Evolutionary conservation across 1,140 invertebrate genomes (phyloP).

Genomic region (Drosophila mayri): DNA sequence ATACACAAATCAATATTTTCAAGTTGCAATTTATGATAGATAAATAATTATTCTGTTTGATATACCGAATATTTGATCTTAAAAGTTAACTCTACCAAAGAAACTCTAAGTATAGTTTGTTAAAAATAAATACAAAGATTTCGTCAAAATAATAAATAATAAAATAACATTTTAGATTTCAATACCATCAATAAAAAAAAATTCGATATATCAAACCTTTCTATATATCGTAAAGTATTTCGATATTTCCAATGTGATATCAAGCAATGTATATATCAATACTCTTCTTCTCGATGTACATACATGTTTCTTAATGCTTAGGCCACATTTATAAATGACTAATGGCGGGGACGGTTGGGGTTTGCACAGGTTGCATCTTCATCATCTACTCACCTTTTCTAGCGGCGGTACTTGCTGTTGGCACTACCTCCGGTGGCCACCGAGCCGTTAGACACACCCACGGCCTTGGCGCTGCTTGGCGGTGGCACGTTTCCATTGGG

Average conservation of each 20-base stretch:
- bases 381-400: slow-evolving; percentile 55
- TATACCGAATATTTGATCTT: neutral
- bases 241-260: neutral
- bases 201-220: neutral
- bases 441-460: slow-evolving; percentile 63
- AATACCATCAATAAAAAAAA: neutral
- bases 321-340: slow-evolving; percentile 38
- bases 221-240: neutral
- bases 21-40: neutral
- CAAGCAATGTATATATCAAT: neutral
- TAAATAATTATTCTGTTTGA: neutral
- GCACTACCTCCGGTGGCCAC: slow-evolving; percentile 68
- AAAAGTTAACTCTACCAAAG: neutral
- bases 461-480: slow-evolving; percentile 20
- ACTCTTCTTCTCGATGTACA: neutral
- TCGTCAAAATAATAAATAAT: too few species aligned
- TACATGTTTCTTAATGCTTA: slow-evolving; percentile 10
- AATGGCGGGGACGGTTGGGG: slow-evolving; percentile 21
- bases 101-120: too few species aligned
- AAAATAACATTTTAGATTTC: too few species aligned
- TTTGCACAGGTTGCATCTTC: slow-evolving; percentile 12
- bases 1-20: neutral
- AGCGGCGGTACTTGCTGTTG: slow-evolving; percentile 77
- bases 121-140: too few species aligned
- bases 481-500: slow-evolving; percentile 49